Evolutionary conservation across 2,113 vertebrate genomes (phyloP), one percentile per base, ranked within the genome.

Genomic region (Chionomys nivalis): DNA sequence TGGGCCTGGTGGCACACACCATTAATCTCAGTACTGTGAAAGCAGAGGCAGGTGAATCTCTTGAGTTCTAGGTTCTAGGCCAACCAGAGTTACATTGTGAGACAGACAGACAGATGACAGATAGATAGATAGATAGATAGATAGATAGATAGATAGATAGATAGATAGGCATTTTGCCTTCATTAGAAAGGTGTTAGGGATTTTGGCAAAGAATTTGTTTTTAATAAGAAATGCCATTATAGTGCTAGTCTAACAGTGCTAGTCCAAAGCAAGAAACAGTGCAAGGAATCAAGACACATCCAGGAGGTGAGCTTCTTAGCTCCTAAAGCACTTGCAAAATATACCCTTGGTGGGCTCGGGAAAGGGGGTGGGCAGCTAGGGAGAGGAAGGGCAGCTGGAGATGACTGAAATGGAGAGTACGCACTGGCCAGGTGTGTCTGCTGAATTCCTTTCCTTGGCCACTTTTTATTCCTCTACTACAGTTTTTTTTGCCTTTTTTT

Each of bases 381-480:
- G 39, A 24, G 21, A 16, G 72, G 39, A 24, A 10, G 70, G 10
- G 10, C 39, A 13, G 2, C 66, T 70, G 66, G 70, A 73, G 36
- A 73, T n/a, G 9, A 31, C 75, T 47, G 13, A 47, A 31, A 47
- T 11, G 28, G 47, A 33, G 47, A 36, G 26, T 31, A 10, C 28
- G 52, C 49, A 31, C 7, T 19, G 28, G 47, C 16, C 47, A 78
- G 31, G 47, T 44, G 6, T 83, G 47, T 63, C 24, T 63, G 23
- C 42, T 44, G 26, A 42, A 11, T 65, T 42, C 14, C 39, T 85
- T 65, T 28, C 24, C 36, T 83, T 65, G 39, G 26, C 61, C 98
- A 98, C 96, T 97, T 98, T 98, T 98, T 28, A 98, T 97, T 52
- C 10, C 31, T 81, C 19, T 11, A 23, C 47, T 79, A 55, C 33